Evolutionary conservation across 2,888 invertebrate species (phyloP), one percentile per base, ranked within the genome.

Genomic region (Limnephilus rhombicus): DNA sequence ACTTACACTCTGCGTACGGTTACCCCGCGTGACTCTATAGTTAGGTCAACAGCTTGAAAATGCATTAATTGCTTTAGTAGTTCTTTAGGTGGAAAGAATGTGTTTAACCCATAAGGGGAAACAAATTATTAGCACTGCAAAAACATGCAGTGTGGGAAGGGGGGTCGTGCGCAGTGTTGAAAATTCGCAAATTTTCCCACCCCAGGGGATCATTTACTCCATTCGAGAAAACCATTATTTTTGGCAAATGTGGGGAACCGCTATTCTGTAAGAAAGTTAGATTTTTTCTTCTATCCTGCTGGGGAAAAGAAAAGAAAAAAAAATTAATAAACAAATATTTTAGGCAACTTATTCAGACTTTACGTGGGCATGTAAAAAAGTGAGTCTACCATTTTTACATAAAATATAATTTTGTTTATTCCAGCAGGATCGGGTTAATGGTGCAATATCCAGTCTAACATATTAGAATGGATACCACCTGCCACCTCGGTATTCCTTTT

Each of bases 51-150:
- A 15, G 18, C 24, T 68, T 18, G 0, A 68, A 68, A 68, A 68
- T 18, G 24, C 24, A 68, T 5, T 24, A 45, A 12, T 45, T 24
- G 24, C 24, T 18, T 68, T 68, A 24, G 68, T 68, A 7, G 24
- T 4, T 18, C 5, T 18, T 18, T 53, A 13, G 4, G 4, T 18
- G 4, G 5, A 68, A 68, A 68, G 2, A 24, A 68, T 68, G 18
- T 18, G 18, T 24, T 53, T 53, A 53, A 53, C 53, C 18, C 15
- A 18, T 5, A 18, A 18, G 68, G 18, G 68, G 37, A 37, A 83
- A 83, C 83, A 83, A 37, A 37, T 83, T 83, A 83, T 83, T 83
- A 83, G 83, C 34, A 37, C 31, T 83, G 83, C 34, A 83, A 83
- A 24, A 68, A 68, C 68, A 68, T 68, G 68, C 68, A 68, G 37